Percentiles rank a stretch among this genome's conserved stretches.
Evolutionary conservation across 2,113 vertebrate genomes (phyloP).

Genomic region (Carassius auratus): DNA sequence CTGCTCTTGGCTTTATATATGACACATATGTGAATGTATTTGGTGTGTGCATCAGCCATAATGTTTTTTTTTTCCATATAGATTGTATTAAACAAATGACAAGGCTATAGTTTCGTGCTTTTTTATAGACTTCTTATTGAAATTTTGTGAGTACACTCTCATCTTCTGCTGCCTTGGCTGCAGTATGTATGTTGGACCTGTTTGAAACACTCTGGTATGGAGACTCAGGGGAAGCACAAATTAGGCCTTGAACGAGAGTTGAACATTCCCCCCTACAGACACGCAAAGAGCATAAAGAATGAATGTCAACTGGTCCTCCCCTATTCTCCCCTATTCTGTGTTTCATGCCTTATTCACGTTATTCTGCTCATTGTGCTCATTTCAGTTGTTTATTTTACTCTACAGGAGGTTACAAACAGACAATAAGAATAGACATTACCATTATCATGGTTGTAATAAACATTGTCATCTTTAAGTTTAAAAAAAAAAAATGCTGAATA

Average conservation of each 20-base stretch:
- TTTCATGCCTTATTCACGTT: conserved; percentile 22
- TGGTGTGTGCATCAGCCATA: neutral
- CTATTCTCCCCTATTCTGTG: neutral
- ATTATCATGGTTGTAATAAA: neutral
- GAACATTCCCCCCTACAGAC: neutral
- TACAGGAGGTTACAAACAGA: neutral
- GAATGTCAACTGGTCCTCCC: conserved; percentile 4
- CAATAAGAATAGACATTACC: neutral
- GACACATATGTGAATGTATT: neutral
- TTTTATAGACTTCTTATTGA: neutral
- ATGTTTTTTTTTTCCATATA: neutral
- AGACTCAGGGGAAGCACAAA: conserved; percentile 42
- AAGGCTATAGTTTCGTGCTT: neutral
- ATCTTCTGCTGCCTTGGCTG: neutral
- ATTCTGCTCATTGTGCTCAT: conserved; percentile 7
- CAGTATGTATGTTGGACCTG: conserved; percentile 5
- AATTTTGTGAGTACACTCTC: neutral
- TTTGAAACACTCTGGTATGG: conserved; percentile 33
- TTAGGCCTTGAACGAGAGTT: conserved; percentile 19
- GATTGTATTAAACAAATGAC: neutral
- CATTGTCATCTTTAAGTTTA: neutral
- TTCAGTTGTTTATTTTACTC: neutral
- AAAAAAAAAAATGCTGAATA: neutral
- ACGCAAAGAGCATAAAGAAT: conserved; percentile 21
- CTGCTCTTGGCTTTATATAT: neutral